phyloP scores from a whole-genome alignment of 2,113 vertebrate species.

The Leptosomus discolor region DNA sequence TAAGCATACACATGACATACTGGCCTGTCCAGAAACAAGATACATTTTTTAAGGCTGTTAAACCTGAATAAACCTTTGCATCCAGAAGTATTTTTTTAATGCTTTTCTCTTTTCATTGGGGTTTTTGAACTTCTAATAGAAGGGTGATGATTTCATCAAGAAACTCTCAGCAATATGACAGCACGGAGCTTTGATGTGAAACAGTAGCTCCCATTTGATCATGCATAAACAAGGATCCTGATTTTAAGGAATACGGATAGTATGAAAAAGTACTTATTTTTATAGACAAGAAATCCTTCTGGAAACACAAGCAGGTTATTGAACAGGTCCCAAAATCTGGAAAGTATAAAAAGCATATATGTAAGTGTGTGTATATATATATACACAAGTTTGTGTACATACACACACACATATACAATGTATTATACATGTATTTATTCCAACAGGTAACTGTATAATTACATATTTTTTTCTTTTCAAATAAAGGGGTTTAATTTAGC shows the following conservation, averaged over 20 bases:
- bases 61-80: constrained; percentile 63
- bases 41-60: constrained; percentile 60
- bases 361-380: not conserved
- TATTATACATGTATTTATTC: constrained; percentile 20
- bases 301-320: constrained; percentile 59
- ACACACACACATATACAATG: not conserved
- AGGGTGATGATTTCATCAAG: not conserved
- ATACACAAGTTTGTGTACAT: not conserved
- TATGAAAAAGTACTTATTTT: constrained; percentile 49
- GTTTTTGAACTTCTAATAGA: not conserved
- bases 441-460: constrained; percentile 34
- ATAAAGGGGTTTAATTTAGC: constrained; percentile 61
- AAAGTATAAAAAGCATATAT: not conserved
- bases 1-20: constrained; percentile 60
- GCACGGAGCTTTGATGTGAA: constrained; percentile 36
- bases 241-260: constrained; percentile 41
- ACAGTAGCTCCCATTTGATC: constrained; percentile 26
- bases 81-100: constrained; percentile 69
- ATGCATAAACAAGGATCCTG: constrained; percentile 30
- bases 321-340: constrained; percentile 39
- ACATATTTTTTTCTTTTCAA: constrained; percentile 19
- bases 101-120: not conserved
- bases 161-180: not conserved
- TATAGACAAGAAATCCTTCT: constrained; percentile 62
- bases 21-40: constrained; percentile 56